Conservation (phyloP, 2,113 vertebrate genomes). For the Tetrao urogallus region DNA sequence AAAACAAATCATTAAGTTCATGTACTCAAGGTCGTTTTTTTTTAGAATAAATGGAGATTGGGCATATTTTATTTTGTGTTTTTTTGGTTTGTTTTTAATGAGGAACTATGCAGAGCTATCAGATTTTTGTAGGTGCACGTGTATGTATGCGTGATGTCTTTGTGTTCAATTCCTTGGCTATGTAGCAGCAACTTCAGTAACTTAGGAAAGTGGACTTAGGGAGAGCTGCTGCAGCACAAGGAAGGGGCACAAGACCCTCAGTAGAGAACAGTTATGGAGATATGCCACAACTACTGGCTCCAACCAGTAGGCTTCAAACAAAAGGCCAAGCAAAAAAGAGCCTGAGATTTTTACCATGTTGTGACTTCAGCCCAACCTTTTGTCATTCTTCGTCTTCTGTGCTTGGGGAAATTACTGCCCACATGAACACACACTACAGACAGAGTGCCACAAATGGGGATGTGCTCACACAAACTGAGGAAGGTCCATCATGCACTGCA, state of each 20-base stretch:
- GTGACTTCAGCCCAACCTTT: background rate
- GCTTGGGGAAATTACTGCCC: background rate
- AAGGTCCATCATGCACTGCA: background rate
- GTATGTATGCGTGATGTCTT: background rate
- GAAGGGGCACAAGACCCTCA: background rate
- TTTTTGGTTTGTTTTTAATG: background rate
- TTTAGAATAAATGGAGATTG: background rate
- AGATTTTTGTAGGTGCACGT: background rate
- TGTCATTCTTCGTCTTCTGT: background rate
- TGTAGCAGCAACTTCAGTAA: background rate
- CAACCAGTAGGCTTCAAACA: background rate
- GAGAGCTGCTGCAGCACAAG: background rate
- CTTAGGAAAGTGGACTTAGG: background rate
- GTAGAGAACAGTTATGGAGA: background rate
- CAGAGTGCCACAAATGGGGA: background rate
- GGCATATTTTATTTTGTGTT: background rate
- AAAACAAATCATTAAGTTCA: background rate
- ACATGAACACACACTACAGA: background rate
- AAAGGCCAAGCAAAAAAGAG: background rate
- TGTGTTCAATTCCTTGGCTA: background rate
- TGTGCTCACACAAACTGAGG: background rate
- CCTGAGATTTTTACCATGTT: background rate
- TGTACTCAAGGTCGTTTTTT: background rate
- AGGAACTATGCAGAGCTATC: background rate
- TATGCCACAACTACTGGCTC: background rate